Evolutionary conservation across 2,797 vertebrate species (phyloP).

Genomic region (Myioborus miniatus): DNA sequence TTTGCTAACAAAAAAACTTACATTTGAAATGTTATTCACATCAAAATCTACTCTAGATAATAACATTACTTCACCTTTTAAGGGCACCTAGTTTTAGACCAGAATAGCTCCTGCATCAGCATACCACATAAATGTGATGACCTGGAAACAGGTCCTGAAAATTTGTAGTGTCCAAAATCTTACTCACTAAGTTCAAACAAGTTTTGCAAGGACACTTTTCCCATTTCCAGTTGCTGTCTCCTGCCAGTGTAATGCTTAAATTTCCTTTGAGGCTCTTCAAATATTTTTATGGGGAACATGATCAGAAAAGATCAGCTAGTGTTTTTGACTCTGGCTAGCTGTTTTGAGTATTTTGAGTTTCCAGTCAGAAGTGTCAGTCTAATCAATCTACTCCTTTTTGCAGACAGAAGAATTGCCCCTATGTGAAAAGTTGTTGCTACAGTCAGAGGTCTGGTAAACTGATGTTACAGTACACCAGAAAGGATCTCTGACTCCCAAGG

Average conservation of each 20-base stretch:
- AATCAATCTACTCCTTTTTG: background rate
- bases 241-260: background rate
- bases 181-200: background rate
- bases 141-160: background rate
- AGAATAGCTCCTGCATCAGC: background rate
- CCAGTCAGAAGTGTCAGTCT: background rate
- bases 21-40: background rate
- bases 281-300: background rate
- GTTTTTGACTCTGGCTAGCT: background rate
- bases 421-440: background rate
- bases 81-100: background rate
- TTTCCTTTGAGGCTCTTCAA: background rate
- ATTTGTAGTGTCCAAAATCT: background rate
- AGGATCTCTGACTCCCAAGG: background rate
- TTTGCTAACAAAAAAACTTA: background rate
- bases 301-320: background rate
- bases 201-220: background rate
- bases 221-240: background rate
- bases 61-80: background rate
- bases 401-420: background rate
- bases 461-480: background rate
- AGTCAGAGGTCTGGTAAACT: background rate
- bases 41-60: background rate
- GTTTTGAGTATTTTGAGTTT: background rate
- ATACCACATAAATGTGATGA: background rate